Conservation (phyloP, 2,113 vertebrate genomes). For the Antennarius striatus region DNA sequence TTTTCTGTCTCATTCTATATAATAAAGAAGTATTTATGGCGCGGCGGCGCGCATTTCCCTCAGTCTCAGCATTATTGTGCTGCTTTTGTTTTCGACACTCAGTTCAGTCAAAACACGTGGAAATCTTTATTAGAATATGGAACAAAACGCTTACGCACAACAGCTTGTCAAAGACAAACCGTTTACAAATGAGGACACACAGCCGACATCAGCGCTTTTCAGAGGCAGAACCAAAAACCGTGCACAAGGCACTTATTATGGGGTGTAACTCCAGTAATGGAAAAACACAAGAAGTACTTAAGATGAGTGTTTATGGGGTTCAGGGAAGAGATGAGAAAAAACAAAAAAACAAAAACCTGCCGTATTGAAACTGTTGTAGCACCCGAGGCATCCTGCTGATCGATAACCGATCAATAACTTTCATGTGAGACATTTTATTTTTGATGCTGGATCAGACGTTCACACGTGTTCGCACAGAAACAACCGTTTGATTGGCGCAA, state of each 20-base stretch:
- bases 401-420: no score
- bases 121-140: constrained; percentile 81
- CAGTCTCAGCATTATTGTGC: constrained; percentile 8
- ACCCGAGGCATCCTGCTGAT: no score
- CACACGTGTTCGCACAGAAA: no score
- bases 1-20: background rate
- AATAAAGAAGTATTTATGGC: background rate
- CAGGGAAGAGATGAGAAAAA: no score
- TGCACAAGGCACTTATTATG: background rate
- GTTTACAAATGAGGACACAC: constrained; percentile 78
- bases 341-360: no score
- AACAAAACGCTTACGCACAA: constrained; percentile 63
- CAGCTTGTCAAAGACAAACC: constrained; percentile 88
- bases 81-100: constrained; percentile 29
- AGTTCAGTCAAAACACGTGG: constrained; percentile 66
- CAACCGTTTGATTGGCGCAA: no score
- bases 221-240: background rate
- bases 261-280: constrained; percentile 14
- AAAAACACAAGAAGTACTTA: constrained; percentile 3
- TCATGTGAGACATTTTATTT: no score
- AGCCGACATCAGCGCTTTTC: constrained; percentile 36
- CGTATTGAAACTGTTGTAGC: no score
- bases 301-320: background rate
- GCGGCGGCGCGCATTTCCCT: constrained; percentile 13
- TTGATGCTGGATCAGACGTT: no score